phyloP scores from a whole-genome alignment of 2,113 vertebrate genomes.

The Coturnix japonica region DNA sequence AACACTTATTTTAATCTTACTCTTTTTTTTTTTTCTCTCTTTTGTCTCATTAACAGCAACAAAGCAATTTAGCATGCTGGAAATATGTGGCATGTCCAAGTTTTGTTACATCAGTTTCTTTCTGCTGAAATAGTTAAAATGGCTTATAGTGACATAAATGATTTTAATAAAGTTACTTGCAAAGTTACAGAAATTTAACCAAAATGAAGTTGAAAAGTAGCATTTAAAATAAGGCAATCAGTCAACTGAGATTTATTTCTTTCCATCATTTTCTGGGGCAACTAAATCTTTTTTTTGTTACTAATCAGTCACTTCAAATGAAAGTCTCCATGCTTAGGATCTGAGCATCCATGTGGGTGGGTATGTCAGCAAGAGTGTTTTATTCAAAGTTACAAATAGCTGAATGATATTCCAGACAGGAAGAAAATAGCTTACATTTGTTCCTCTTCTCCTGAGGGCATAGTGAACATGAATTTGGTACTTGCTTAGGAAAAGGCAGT shows the following conservation, averaged over 20 bases:
- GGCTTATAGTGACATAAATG: not conserved
- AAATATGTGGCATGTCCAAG: not conserved
- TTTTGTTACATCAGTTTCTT: not conserved
- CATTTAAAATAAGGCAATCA: not conserved
- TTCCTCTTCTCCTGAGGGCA: not conserved
- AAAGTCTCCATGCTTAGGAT: not conserved
- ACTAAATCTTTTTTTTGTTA: not conserved
- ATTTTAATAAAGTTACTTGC: not conserved
- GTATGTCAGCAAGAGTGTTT: not conserved
- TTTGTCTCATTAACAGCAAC: not conserved
- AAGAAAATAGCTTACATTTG: not conserved
- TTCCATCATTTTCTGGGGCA: not conserved
- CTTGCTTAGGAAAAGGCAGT: not conserved
- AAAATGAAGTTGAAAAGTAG: not conserved
- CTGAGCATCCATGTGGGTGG: not conserved
- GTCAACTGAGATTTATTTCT: not conserved
- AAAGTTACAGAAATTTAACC: not conserved
- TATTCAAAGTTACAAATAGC: not conserved
- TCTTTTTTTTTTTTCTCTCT: not conserved
- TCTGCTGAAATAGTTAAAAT: not conserved
- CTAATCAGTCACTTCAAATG: not conserved
- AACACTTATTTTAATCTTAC: not conserved
- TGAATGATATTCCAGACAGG: not conserved
- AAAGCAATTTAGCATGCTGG: not conserved
- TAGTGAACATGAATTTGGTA: not conserved